Percentiles rank a stretch among this genome's conserved stretches.
Evolutionary conservation across 2,888 invertebrate genomes (phyloP).

Genomic region (Tenthredo mesomela): DNA sequence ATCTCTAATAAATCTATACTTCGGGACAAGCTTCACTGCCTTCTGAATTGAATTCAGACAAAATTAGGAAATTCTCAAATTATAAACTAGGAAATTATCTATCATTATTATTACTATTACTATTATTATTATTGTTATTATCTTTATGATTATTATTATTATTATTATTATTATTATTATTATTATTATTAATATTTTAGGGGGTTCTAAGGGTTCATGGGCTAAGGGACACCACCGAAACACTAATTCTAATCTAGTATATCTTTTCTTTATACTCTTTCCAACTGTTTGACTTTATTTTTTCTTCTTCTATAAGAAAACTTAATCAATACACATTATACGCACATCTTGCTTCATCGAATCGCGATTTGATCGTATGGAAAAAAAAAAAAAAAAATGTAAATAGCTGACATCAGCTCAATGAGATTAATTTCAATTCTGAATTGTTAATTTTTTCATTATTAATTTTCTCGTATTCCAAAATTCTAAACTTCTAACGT

Average conservation of each 20-base stretch:
- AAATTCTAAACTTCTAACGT: no score
- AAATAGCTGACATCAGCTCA: no score
- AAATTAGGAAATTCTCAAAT: conserved; percentile 24
- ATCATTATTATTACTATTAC: neutral
- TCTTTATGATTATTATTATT: conserved; percentile 6
- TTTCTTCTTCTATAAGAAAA: neutral
- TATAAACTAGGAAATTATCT: conserved; percentile 2
- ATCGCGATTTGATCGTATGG: no score
- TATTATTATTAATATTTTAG: conserved; percentile 7
- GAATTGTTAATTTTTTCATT: no score
- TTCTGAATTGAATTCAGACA: conserved; percentile 4
- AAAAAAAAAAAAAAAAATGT: no score
- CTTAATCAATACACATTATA: no score
- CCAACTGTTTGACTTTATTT: no score
- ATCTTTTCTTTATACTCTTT: neutral
- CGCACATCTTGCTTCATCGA: no score
- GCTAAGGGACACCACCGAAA: conserved; percentile 10
- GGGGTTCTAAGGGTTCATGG: conserved; percentile 16
- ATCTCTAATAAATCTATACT: neutral
- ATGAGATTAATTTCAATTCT: no score
- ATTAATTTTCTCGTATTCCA: no score
- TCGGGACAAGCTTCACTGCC: neutral
- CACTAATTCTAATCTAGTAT: neutral
- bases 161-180: neutral
- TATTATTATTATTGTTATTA: neutral